phyloP scores from a whole-genome alignment of 2,797 vertebrate species.

The Acanthornis magna region DNA sequence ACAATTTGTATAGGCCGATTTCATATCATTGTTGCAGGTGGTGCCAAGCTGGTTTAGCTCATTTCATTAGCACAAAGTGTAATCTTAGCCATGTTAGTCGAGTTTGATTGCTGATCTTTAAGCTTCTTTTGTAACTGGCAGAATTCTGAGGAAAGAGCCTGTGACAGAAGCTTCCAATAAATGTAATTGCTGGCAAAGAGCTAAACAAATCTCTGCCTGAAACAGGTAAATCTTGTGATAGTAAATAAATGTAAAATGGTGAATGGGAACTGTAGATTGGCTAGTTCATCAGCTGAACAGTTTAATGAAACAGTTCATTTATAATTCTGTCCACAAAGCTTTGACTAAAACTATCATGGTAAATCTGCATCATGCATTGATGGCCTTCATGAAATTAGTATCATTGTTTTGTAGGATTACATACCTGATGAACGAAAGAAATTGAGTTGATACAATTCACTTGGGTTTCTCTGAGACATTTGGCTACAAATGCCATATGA shows the following conservation, averaged over 20 bases:
- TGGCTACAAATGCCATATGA: background rate
- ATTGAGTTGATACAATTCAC: background rate
- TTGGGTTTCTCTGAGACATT: background rate
- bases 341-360: background rate
- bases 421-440: background rate
- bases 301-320: background rate
- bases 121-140: background rate
- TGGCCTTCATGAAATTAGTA: background rate
- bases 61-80: background rate
- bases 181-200: background rate
- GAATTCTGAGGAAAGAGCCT: background rate
- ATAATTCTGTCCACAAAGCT: background rate
- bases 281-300: background rate
- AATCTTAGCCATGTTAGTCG: background rate
- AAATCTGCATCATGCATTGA: background rate
- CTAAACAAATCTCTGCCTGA: background rate
- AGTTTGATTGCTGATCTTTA: background rate
- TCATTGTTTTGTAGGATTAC: background rate
- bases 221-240: background rate
- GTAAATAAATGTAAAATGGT: background rate
- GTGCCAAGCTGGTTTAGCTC: background rate
- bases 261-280: background rate
- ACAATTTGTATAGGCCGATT: background rate
- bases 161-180: background rate
- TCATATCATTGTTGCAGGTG: background rate